These are phyloP conservation scores for Cynopterus brachyotis DNA, from an alignment of 2,113 vertebrate species.

Conservation along the genomic window DNA sequence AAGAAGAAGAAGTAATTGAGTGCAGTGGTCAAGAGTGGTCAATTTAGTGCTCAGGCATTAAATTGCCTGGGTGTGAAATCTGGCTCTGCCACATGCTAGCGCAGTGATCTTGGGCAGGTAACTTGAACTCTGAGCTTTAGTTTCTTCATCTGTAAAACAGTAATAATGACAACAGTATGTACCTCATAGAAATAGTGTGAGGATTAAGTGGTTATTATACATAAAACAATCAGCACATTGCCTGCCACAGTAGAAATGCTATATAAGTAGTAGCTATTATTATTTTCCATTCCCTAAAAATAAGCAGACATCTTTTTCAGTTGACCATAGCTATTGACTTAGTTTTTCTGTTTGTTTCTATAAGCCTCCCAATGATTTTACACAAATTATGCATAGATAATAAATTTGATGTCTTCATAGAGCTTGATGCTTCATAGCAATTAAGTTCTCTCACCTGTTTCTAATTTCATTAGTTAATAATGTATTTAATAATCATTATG, in stretches of 20 bases:
- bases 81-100: background rate
- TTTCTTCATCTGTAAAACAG: background rate
- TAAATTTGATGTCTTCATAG: constrained; percentile 7
- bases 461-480: constrained; percentile 41
- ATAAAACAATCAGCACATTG: background rate
- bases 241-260: background rate
- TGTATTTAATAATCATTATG: background rate
- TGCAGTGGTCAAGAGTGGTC: background rate
- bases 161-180: background rate
- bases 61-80: background rate
- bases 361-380: background rate
- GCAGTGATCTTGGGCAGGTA: background rate
- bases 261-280: background rate
- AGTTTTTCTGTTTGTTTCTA: background rate
- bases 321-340: background rate
- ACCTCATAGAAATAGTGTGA: background rate
- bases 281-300: background rate
- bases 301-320: background rate
- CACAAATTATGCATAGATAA: background rate
- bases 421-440: constrained; percentile 22
- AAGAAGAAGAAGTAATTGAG: background rate
- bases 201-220: background rate
- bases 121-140: background rate
- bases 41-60: background rate
- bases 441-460: constrained; percentile 35